Evolutionary conservation across 2,113 vertebrate genomes (phyloP).

Genomic region (Grammomys surdaster): DNA sequence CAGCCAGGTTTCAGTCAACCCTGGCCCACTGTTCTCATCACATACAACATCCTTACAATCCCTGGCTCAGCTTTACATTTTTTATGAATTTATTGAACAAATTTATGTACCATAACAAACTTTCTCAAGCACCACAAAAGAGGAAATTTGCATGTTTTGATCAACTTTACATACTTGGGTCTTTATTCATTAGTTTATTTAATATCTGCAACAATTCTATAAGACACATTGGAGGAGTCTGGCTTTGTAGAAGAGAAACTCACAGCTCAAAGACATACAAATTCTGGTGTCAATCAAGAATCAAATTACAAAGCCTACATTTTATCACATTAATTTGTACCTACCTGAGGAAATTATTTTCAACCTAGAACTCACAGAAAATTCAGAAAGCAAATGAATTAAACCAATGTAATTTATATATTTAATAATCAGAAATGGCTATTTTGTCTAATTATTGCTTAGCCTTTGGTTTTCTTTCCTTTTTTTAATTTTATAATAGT

Average conservation of each 20-base stretch:
- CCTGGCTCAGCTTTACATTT: neutral
- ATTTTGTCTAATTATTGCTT: neutral
- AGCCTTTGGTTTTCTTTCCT: neutral
- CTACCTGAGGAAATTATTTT: neutral
- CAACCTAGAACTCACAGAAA: neutral
- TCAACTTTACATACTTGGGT: neutral
- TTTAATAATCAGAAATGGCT: neutral
- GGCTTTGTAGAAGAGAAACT: neutral
- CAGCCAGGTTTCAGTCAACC: neutral
- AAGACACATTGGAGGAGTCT: neutral
- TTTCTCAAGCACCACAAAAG: neutral
- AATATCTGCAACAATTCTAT: neutral
- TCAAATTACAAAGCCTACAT: neutral
- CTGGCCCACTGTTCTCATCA: neutral
- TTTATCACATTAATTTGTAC: neutral
- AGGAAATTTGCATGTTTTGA: neutral
- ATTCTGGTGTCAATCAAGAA: neutral
- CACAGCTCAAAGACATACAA: neutral
- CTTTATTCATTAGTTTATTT: constrained; percentile 5
- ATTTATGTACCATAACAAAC: constrained; percentile 4
- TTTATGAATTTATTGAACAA: constrained; percentile 17
- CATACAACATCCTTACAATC: neutral
- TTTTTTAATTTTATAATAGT: neutral
- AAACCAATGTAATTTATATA: neutral
- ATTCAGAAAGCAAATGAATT: neutral